phyloP scores from a whole-genome alignment of 2,888 invertebrate species.

The Ennomos fuscantarius region DNA sequence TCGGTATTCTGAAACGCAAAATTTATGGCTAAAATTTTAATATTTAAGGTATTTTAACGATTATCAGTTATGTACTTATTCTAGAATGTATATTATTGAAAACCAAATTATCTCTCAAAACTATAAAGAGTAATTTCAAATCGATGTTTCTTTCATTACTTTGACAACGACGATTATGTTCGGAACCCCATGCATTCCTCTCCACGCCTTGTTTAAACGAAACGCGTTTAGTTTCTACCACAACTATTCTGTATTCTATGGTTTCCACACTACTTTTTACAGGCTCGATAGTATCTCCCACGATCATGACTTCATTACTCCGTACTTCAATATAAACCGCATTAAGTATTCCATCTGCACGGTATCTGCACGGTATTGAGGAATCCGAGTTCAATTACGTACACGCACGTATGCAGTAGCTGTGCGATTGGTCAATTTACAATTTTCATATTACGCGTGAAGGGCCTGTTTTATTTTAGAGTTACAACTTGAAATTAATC shows the following conservation, averaged over 20 bases:
- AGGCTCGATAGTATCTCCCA: constrained; percentile 21
- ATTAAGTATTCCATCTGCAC: constrained; percentile 35
- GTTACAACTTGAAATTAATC: no score
- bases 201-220: neutral
- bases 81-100: neutral
- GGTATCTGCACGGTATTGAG: constrained; percentile 33
- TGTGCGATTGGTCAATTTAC: constrained; percentile 69
- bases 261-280: constrained; percentile 1
- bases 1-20: constrained; percentile 1
- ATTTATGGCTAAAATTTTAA: constrained; percentile 12
- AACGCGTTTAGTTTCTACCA: constrained; percentile 1
- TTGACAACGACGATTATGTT: no score
- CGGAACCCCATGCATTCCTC: neutral
- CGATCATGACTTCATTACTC: constrained; percentile 38
- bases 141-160: no score
- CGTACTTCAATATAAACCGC: constrained; percentile 36
- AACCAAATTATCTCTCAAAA: no score
- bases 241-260: neutral
- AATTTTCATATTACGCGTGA: constrained; percentile 41
- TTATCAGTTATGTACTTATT: neutral
- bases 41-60: constrained; percentile 4
- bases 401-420: constrained; percentile 49
- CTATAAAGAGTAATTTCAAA: no score
- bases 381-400: constrained; percentile 49
- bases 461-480: no score